Evolutionary conservation across 2,113 vertebrate species (phyloP).

Genomic region (Castor canadensis): DNA sequence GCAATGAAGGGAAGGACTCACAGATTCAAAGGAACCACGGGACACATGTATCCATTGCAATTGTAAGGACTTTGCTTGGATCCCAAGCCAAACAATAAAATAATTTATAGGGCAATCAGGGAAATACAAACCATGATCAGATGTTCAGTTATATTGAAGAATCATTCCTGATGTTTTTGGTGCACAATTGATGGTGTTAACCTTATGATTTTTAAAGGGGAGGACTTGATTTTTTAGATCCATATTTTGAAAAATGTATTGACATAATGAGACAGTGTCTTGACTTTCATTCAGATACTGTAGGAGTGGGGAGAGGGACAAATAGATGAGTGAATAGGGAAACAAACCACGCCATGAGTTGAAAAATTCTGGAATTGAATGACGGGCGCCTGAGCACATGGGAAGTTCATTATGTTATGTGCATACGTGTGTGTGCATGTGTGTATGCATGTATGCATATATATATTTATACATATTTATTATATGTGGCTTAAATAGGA

Average conservation of each 20-base stretch:
- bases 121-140: not conserved
- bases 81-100: not conserved
- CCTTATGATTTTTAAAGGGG: not conserved
- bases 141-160: not conserved
- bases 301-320: too few species aligned
- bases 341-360: not conserved
- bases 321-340: not conserved
- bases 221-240: not conserved
- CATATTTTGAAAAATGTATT: not conserved
- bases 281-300: not conserved
- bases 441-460: too few species aligned
- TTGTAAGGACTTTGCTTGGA: not conserved
- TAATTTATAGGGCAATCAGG: not conserved
- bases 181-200: not conserved
- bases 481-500: not conserved
- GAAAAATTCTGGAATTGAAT: not conserved
- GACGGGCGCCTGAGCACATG: not conserved
- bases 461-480: too few species aligned
- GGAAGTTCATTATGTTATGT: not conserved
- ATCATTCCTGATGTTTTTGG: not conserved
- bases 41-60: not conserved
- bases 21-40: not conserved
- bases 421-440: too few species aligned
- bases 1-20: not conserved
- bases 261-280: not conserved